Evolutionary conservation across 2,797 vertebrate genomes (phyloP), one percentile per base, ranked within the genome.

Genomic region (Sebastes iracundus): DNA sequence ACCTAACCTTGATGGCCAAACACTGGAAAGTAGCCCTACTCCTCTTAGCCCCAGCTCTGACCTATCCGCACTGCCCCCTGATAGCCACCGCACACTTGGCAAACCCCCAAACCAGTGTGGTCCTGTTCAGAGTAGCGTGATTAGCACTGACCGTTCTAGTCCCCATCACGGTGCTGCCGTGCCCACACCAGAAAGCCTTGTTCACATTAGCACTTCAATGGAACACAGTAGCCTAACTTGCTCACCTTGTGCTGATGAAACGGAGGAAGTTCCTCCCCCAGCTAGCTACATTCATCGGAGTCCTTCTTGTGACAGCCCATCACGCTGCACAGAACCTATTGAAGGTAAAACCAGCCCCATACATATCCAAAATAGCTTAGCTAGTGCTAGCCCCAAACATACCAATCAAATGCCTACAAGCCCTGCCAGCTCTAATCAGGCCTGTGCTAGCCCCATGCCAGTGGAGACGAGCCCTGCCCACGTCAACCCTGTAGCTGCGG

Each of bases 161-260:
- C 63, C 73, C 4, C 20, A 22, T 60, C 60, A 16, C 0, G 8
- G 35, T 70, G 59, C 75, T 32, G 30, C 30, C 53, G 23, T 18
- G 7, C 67, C 78, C 27, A 71, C 86, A 89, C 89, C 92, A 92
- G 86, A 87, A 90, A 92, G 90, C 90, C 91, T 92, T 90, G 74
- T 76, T 87, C 88, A 82, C 75, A 38, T 69, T 81, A 88, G 80
- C 81, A 79, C 82, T 87, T 92, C 91, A 79, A 5, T 55, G 33
- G 84, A 91, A 86, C 88, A 86, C 87, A 81, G 85, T 86, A 89
- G 88, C 86, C 87, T 90, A 79, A 61, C 60, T 75, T 56, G 13
- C 32, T 80, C 83, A 75, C 68, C 76, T 80, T 69, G 61, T 88
- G 79, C 70, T 64, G 58, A 81, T 58, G 60, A 77, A 66, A 70